phyloP scores from a whole-genome alignment of 2,888 invertebrate genomes.

The Pheosia gnoma region DNA sequence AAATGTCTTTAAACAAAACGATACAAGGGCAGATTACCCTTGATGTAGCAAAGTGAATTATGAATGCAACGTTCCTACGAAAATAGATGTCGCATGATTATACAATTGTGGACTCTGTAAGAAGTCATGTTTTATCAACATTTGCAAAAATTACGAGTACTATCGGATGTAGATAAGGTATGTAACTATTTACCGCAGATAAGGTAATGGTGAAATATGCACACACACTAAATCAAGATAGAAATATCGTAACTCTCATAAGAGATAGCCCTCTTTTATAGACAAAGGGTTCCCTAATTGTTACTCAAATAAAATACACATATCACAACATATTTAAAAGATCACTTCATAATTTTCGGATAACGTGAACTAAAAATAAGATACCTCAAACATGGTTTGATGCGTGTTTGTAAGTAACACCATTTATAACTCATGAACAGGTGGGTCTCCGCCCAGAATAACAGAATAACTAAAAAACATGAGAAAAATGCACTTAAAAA shows the following conservation, averaged over 20 bases:
- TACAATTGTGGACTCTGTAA: not conserved
- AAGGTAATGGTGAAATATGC: not conserved
- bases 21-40: not conserved
- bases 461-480: too few species aligned
- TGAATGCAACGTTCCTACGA: not conserved
- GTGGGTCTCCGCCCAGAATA: too few species aligned
- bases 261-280: not conserved
- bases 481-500: too few species aligned
- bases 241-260: not conserved
- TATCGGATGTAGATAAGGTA: not conserved
- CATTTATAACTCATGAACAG: too few species aligned
- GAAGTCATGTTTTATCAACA: not conserved
- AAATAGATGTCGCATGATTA: not conserved
- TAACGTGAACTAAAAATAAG: too few species aligned
- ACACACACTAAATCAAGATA: not conserved
- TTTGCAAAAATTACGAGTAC: not conserved
- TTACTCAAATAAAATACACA: too few species aligned
- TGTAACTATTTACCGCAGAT: not conserved
- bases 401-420: too few species aligned
- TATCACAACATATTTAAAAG: too few species aligned
- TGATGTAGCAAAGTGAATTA: not conserved
- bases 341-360: too few species aligned
- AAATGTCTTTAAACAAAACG: constrained; percentile 27
- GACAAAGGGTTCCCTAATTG: too few species aligned
- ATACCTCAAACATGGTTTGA: too few species aligned